Conservation (phyloP, 2,888 invertebrate species). For the Erynnis tages region DNA sequence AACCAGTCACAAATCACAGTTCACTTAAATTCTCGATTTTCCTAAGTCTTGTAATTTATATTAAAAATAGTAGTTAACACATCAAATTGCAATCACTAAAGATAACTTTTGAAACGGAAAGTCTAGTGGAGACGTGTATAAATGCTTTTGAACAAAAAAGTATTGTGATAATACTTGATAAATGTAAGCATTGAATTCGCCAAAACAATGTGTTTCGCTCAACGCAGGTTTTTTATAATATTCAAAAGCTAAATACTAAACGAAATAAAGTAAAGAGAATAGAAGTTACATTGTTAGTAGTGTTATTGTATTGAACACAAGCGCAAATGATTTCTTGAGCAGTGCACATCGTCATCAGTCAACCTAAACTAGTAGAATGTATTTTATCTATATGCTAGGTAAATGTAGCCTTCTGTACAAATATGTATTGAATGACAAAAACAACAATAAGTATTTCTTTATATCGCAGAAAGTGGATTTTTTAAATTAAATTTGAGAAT, state of each 20-base stretch:
- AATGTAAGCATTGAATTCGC: too few relatives aligned
- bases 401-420: slow-evolving; percentile 6
- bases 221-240: too few relatives aligned
- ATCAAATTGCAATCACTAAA: slow-evolving; percentile 59
- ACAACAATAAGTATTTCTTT: background rate
- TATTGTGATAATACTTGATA: too few relatives aligned
- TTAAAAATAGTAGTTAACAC: slow-evolving; percentile 65
- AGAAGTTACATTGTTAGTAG: slow-evolving; percentile 38
- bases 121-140: slow-evolving; percentile 57
- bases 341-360: slow-evolving; percentile 46
- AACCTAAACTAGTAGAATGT: slow-evolving; percentile 23
- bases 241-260: slow-evolving; percentile 16
- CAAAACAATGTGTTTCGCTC: too few relatives aligned
- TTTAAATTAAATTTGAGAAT: background rate
- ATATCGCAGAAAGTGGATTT: background rate
- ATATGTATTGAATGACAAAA: slow-evolving; percentile 2
- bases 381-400: slow-evolving; percentile 12
- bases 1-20: slow-evolving; percentile 81
- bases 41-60: slow-evolving; percentile 73
- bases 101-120: slow-evolving; percentile 50
- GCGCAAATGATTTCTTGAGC: slow-evolving; percentile 50
- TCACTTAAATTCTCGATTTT: slow-evolving; percentile 80
- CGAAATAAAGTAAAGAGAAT: slow-evolving; percentile 24
- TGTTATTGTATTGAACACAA: slow-evolving; percentile 42
- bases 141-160: slow-evolving; percentile 59